A percentile compares a stretch with the other conserved stretches of the same genome.
Evolutionary conservation across 2,797 vertebrate genomes (phyloP).

Genomic region (Ctenosaura bakeri): DNA sequence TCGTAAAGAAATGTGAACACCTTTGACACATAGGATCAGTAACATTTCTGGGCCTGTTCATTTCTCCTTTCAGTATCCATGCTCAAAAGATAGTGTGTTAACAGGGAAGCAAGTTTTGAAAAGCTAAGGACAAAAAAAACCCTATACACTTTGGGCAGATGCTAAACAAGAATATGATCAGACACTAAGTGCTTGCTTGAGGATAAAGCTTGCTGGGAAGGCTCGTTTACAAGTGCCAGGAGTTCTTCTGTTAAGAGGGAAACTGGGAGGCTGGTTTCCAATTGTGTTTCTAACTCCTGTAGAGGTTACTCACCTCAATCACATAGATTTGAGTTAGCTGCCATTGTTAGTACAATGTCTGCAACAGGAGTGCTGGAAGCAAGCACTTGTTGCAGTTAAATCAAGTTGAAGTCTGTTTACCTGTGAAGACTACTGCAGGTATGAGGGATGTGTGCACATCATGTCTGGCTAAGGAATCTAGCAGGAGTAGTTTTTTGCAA

Average conservation of each 20-base stretch:
- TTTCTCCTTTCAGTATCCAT: neutral
- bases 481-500: neutral
- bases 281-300: constrained; percentile 31
- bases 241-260: neutral
- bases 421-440: neutral
- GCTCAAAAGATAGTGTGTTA: neutral
- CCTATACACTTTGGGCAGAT: neutral
- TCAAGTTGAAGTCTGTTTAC: neutral
- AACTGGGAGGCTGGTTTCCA: constrained; percentile 46
- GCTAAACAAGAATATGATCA: neutral
- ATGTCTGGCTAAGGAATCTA: neutral
- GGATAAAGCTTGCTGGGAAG: accelerated
- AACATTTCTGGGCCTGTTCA: neutral
- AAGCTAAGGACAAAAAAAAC: neutral
- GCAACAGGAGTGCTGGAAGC: neutral
- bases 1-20: neutral
- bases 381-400: neutral
- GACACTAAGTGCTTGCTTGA: neutral
- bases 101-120: neutral
- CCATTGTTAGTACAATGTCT: neutral
- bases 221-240: neutral
- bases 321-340: constrained; percentile 31
- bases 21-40: neutral
- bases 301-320: constrained; percentile 15
- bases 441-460: neutral